These are phyloP conservation scores for Isichthys henryi DNA, from an alignment of 2,113 vertebrate genomes.

Conservation along the genomic window DNA sequence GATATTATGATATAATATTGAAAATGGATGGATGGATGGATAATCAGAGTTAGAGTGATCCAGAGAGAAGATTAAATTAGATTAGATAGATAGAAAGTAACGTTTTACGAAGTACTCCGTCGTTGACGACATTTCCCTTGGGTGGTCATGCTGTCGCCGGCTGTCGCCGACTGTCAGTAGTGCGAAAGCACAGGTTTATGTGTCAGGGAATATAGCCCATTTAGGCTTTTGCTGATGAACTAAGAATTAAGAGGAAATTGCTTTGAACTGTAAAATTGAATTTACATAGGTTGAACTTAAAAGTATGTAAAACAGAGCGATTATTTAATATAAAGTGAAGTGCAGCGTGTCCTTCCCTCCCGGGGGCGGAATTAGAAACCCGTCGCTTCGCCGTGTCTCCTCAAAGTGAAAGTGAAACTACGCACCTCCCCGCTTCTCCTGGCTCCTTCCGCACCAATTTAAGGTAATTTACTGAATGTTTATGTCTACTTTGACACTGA, in stretches of 20 bases:
- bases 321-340: neutral
- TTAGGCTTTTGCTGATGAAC: neutral
- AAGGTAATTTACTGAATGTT: neutral
- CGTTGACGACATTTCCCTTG: neutral
- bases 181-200: neutral
- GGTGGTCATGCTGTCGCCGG: neutral
- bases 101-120: neutral
- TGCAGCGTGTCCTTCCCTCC: neutral
- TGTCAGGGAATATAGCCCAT: neutral
- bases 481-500: neutral
- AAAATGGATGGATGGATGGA: neutral
- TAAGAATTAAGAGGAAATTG: neutral
- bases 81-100: neutral
- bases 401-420: neutral
- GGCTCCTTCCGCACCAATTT: neutral
- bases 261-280: neutral
- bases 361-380: neutral
- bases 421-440: neutral
- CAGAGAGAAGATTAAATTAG: neutral
- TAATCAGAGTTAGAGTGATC: no score
- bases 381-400: neutral
- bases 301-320: neutral
- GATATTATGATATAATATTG: no score
- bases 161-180: neutral
- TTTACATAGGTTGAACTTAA: neutral